A percentile compares a stretch with the other conserved stretches of the same genome.
These are phyloP conservation scores for Gymnoscopelus braueri DNA, from an alignment of 2,797 vertebrate genomes.

Conservation along the genomic window DNA sequence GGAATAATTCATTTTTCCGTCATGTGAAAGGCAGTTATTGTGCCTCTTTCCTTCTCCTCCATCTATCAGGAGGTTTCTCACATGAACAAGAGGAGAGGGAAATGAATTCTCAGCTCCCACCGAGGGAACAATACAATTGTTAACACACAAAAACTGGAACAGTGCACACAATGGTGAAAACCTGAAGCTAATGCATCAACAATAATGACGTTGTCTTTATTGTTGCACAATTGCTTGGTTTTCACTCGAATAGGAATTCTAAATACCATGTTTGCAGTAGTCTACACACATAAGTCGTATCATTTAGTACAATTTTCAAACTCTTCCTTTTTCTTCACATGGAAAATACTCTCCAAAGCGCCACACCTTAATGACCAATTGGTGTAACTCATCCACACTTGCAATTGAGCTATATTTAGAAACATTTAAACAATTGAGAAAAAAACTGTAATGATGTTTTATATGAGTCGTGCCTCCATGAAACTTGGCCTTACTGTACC, in stretches of 20 bases:
- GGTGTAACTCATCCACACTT: no score
- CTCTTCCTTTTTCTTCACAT: no score
- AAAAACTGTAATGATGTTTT: no score
- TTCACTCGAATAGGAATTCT: neutral
- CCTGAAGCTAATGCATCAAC: no score
- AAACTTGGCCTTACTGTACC: no score
- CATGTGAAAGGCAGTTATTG: constrained; percentile 72
- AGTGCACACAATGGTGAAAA: constrained; percentile 23
- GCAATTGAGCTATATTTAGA: no score
- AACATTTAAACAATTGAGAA: no score
- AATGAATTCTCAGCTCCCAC: constrained; percentile 70
- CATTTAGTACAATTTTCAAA: no score
- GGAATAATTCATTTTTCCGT: constrained; percentile 70
- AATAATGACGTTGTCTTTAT: neutral
- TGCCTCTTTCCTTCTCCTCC: constrained; percentile 60
- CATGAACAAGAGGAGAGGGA: constrained; percentile 68
- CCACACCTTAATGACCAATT: no score
- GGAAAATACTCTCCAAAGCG: no score
- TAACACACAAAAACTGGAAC: constrained; percentile 22
- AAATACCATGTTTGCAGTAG: neutral
- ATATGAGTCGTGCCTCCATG: no score
- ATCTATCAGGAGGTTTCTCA: constrained; percentile 69
- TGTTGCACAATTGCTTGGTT: neutral
- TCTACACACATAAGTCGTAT: no score
- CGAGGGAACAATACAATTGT: constrained; percentile 44